phyloP scores from a whole-genome alignment of 2,113 vertebrate genomes.

The Leucopsar rothschildi region DNA sequence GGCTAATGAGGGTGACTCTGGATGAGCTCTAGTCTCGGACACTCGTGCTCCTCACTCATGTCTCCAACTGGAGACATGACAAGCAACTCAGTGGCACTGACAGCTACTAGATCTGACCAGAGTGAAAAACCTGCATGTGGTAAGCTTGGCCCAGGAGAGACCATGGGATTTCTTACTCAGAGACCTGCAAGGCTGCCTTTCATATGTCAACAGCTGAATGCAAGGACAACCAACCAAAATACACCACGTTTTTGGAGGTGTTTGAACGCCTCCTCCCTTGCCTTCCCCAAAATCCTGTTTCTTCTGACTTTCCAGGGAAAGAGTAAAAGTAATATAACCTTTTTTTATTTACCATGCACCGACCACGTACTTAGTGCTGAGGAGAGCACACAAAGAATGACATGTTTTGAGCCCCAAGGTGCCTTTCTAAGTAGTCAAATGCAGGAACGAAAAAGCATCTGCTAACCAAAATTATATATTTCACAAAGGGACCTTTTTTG shows the following conservation, averaged over 20 bases:
- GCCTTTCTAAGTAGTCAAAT: background rate
- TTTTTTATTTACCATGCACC: background rate
- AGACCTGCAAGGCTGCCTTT: background rate
- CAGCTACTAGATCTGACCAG: background rate
- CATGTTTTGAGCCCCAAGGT: background rate
- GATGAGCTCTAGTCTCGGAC: fast-evolving
- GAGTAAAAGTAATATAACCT: background rate
- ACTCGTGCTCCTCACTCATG: fast-evolving
- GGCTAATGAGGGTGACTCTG: background rate
- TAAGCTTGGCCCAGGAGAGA: background rate
- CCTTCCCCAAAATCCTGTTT: background rate
- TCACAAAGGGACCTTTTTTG: background rate
- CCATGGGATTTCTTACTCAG: fast-evolving
- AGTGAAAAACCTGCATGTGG: background rate
- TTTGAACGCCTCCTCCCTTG: background rate
- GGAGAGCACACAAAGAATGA: background rate
- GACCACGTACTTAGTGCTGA: background rate
- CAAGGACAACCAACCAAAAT: background rate
- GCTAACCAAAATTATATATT: background rate
- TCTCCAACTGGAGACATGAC: background rate
- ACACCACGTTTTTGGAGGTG: background rate
- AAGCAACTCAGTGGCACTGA: background rate
- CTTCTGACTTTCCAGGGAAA: background rate
- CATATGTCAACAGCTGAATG: background rate
- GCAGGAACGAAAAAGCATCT: background rate